Conservation (phyloP, 2,113 vertebrate species). For the Neotragus moschatus region DNA sequence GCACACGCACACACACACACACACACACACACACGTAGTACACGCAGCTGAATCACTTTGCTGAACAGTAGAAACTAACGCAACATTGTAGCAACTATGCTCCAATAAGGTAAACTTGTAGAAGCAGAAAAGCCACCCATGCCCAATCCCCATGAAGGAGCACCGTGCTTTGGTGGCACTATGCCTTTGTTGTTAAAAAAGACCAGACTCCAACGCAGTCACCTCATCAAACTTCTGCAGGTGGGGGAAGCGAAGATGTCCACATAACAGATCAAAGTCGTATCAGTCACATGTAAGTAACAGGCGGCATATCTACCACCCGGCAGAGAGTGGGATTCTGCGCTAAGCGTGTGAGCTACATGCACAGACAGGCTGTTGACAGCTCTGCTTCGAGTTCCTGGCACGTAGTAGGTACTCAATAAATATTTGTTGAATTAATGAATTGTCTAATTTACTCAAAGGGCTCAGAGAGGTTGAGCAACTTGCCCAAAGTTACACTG, state of each 20-base stretch:
- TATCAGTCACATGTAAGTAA: neutral
- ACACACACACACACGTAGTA: too few relatives aligned
- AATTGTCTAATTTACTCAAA: neutral
- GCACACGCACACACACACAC: neutral
- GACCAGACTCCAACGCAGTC: neutral
- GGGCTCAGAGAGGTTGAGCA: neutral
- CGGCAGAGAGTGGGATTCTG: neutral
- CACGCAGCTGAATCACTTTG: neutral
- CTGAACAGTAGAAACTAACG: neutral
- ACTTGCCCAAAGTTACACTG: neutral
- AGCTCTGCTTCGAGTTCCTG: neutral
- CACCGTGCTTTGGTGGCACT: neutral
- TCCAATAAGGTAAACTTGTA: rapidly evolving
- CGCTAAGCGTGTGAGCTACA: neutral
- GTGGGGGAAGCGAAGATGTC: neutral
- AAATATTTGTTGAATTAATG: neutral
- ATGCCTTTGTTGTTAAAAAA: neutral
- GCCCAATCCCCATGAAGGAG: neutral
- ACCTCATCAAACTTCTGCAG: neutral
- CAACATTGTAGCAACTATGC: neutral
- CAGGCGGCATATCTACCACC: rapidly evolving
- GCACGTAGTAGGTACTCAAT: neutral
- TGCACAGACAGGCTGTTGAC: neutral
- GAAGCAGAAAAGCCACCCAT: neutral
- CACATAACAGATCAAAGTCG: neutral